Evolutionary conservation across 2,797 vertebrate species (phyloP).

Genomic region (Protonibea diacanthus): DNA sequence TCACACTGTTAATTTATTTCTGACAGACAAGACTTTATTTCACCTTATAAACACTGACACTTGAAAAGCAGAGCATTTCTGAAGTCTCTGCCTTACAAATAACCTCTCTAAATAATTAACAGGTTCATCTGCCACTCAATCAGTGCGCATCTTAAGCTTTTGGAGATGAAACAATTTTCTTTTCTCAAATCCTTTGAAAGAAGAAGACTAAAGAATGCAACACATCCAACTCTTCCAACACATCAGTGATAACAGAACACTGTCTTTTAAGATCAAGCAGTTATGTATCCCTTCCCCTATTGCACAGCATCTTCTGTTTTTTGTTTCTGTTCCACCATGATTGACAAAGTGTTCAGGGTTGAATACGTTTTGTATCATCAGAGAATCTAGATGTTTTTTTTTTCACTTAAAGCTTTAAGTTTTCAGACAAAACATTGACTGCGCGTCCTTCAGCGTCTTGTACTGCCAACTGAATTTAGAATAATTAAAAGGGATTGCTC

Average conservation of each 20-base stretch:
- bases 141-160: conserved; percentile 59
- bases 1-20: conserved; percentile 66
- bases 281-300: conserved; percentile 32
- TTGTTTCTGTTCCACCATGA: conserved; percentile 32
- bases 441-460: conserved; percentile 52
- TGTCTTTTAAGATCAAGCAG: conserved; percentile 54
- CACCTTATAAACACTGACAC: conserved; percentile 70
- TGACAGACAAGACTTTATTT: conserved; percentile 66
- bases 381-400: conserved; percentile 37
- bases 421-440: conserved; percentile 37
- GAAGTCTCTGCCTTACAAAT: conserved; percentile 74
- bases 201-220: conserved; percentile 61
- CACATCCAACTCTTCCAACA: conserved; percentile 40
- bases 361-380: conserved; percentile 39
- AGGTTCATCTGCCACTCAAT: conserved; percentile 80
- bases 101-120: conserved; percentile 82
- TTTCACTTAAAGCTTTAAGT: conserved; percentile 7
- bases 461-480: conserved; percentile 53
- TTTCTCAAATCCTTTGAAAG: conserved; percentile 57
- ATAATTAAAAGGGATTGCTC: conserved; percentile 60
- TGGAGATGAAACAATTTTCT: conserved; percentile 69
- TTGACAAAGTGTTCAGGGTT: conserved; percentile 49
- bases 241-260: conserved; percentile 39
- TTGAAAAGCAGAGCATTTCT: conserved; percentile 65
- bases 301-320: conserved; percentile 33